Percentiles rank a stretch among this genome's conserved stretches.
Evolutionary conservation across 2,888 invertebrate genomes (phyloP).

Genomic region (Caenorhabditis becei): DNA sequence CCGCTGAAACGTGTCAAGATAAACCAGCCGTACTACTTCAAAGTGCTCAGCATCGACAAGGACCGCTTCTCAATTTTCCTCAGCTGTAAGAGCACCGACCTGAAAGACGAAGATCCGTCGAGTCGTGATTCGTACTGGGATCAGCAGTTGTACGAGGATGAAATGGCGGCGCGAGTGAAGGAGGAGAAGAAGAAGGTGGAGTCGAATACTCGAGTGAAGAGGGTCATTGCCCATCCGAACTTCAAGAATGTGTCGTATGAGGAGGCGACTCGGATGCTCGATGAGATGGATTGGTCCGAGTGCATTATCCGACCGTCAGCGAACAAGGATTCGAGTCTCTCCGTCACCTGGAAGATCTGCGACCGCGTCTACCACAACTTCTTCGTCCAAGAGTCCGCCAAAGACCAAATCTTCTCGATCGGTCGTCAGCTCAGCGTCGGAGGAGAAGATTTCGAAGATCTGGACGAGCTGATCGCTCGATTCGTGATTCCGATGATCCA

Average conservation of each 20-base stretch:
- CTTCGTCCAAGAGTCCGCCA: constrained; percentile 95
- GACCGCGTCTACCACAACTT: constrained; percentile 96
- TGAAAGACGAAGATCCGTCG: constrained; percentile 19
- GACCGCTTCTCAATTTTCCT: constrained; percentile 51
- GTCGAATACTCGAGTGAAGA: constrained; percentile 86
- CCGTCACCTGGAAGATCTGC: constrained; percentile 96
- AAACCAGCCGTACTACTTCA: constrained; percentile 57
- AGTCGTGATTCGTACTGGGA: constrained; percentile 89
- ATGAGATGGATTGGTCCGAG: constrained; percentile 95
- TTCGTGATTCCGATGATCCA: constrained; percentile 97
- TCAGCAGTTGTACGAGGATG: constrained; percentile 89
- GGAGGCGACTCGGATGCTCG: constrained; percentile 93
- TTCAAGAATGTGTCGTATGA: constrained; percentile 96
- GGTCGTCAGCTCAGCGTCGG: constrained; percentile 84
- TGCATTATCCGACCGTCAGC: constrained; percentile 96
- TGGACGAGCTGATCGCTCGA: constrained; percentile 98
- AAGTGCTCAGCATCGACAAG: constrained; percentile 47
- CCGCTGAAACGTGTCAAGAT: constrained; percentile 92
- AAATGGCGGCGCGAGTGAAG: constrained; percentile 84
- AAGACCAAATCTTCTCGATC: constrained; percentile 95
- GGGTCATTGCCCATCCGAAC: constrained; percentile 97
- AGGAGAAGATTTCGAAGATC: constrained; percentile 91
- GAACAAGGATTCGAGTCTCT: constrained; percentile 94
- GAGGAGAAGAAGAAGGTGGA: constrained; percentile 88
- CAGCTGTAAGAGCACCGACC: constrained; percentile 61